Evolutionary conservation across 2,113 vertebrate species (phyloP).

Genomic region (Grantiella picta): DNA sequence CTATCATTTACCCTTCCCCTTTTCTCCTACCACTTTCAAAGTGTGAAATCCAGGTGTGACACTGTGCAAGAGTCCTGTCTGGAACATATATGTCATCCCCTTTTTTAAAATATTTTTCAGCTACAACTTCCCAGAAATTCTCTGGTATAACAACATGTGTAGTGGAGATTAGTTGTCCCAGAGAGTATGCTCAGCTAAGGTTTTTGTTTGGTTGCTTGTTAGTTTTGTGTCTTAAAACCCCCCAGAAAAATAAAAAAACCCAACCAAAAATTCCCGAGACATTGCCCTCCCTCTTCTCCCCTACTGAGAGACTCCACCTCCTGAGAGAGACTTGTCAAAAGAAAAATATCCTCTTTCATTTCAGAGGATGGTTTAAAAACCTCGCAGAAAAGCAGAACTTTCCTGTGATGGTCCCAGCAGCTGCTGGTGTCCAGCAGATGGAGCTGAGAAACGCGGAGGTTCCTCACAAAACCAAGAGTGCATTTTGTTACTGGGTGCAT

Average conservation of each 20-base stretch:
- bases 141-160: fast-evolving
- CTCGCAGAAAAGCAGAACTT: background rate
- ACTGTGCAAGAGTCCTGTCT: background rate
- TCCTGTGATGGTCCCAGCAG: background rate
- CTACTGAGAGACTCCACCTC: background rate
- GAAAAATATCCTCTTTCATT: background rate
- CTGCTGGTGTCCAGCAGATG: background rate
- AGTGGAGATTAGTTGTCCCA: background rate
- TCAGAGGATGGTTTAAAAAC: background rate
- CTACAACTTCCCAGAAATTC: background rate
- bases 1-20: background rate
- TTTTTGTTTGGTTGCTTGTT: too few species aligned
- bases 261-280: fast-evolving
- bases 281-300: background rate
- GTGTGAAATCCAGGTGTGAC: background rate
- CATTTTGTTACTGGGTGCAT: background rate
- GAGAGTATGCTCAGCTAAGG: background rate
- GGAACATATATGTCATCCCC: background rate
- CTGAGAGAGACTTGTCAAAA: background rate
- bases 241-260: background rate
- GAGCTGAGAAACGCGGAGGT: background rate
- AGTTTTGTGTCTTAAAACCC: too few species aligned
- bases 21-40: background rate
- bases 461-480: background rate
- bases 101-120: background rate